Percentiles rank a stretch among this genome's conserved stretches.
Evolutionary conservation across 2,888 invertebrate species (phyloP).

Genomic region (Parelbella ahira): DNA sequence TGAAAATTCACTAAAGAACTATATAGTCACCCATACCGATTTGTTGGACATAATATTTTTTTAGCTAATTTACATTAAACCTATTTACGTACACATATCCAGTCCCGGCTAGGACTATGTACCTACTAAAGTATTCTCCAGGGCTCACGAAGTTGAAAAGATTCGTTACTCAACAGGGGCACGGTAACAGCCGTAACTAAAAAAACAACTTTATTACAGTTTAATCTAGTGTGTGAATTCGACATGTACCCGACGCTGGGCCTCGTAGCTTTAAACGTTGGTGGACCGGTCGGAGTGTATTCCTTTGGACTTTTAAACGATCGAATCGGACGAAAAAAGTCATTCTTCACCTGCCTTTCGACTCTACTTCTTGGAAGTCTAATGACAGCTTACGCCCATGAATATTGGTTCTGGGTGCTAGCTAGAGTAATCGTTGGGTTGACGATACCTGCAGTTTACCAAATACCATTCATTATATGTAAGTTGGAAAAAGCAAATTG

Average conservation of each 20-base stretch:
- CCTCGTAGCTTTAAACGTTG: conserved; percentile 91
- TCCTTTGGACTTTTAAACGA: conserved; percentile 93
- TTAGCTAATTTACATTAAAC: too few relatives aligned
- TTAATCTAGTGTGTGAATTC: conserved; percentile 92
- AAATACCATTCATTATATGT: conserved; percentile 97
- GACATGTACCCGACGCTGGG: conserved; percentile 94
- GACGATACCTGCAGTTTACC: conserved; percentile 95
- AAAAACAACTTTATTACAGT: conserved; percentile 85
- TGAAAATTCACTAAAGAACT: too few relatives aligned
- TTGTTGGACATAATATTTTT: too few relatives aligned
- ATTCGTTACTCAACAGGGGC: too few relatives aligned
- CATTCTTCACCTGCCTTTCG: conserved; percentile 92
- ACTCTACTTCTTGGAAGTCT: conserved; percentile 90
- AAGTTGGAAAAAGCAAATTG: too few relatives aligned
- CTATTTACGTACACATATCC: too few relatives aligned
- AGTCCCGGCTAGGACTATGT: too few relatives aligned
- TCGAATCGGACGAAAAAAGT: conserved; percentile 90
- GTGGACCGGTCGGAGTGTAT: conserved; percentile 94
- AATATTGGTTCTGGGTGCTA: conserved; percentile 91
- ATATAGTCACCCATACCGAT: too few relatives aligned
- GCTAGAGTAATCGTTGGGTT: conserved; percentile 92
- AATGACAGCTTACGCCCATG: conserved; percentile 87
- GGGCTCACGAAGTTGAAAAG: too few relatives aligned
- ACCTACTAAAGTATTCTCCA: too few relatives aligned
- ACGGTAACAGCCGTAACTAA: too few relatives aligned